Evolutionary conservation across 2,797 vertebrate genomes (phyloP), one percentile per base, ranked within the genome.

Genomic region (Odontamblyopus lacepedii): DNA sequence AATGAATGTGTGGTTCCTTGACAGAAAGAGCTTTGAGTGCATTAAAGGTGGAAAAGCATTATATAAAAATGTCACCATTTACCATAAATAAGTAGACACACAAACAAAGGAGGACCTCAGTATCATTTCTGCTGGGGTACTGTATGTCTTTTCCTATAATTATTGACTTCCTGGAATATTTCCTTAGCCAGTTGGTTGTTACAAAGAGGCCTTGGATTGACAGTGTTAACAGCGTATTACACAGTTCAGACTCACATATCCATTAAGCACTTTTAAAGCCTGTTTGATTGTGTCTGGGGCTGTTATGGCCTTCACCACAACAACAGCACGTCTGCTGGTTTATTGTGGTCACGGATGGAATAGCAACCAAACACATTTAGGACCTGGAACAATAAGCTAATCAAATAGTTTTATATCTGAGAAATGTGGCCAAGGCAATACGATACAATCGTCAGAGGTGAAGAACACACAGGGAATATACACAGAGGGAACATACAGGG

Each of bases 231-330:
- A 76, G 68, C 68, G 78, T 13, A 63, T 63, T 78, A 61, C 70
- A 62, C 69, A 78, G 68, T 69, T 81, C 44, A 29, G 60, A 69
- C 26, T 63, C 27, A 68, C 19, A 0, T 68, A 65, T 67, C 68
- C 70, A 76, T 78, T 78, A 63, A 61, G 65, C 29, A 66, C 19
- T 76, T 62, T 80, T 79, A 76, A 75, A 77, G 72, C 57, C 44
- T 63, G 75, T 75, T 73, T 81, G 62, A 79, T 73, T 77, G 61
- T 69, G 72, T 75, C 69, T 77, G 74, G n/a, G 61, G 68, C 70
- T 70, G 32, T 78, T 77, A 68, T 0, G 53, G 18, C 35, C 53
- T 38, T 9, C 4, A 6, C 67, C 63, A 74, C 60, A 53, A 48
- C 53, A 69, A 69, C 57, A 51, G 38, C 59, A 51, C 57, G 69